Evolutionary conservation across 2,888 invertebrate genomes (phyloP), one percentile per base, ranked within the genome.

Genomic region (Drosophila pseudotakahashii): DNA sequence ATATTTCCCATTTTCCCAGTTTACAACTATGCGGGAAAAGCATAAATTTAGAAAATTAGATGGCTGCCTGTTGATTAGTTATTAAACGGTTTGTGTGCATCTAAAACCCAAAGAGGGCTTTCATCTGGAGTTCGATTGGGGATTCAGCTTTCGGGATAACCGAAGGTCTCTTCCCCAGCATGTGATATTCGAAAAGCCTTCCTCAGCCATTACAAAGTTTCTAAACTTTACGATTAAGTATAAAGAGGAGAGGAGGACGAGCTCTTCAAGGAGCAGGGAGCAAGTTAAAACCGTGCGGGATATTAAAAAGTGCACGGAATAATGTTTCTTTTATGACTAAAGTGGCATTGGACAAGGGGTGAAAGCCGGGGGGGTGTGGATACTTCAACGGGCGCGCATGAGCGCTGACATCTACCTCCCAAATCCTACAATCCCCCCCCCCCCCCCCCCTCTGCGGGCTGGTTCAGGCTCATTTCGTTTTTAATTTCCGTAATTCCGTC

Each of bases 401-500:
- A 85, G 79, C 80, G 58, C 60, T 73, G 64, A 30, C 39, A 48
- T 42, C 16, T 54, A 2, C 36, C 19, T n/a, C 23, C 11, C n/a
- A 7, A 9, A 5, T 26, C 26, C 26, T 26, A 7, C n/a, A n/a
- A n/a, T n/a, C n/a, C n/a, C n/a, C n/a, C n/a, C n/a, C n/a, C n/a
- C n/a, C n/a, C n/a, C n/a, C 11, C 13, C 11, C 2, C 16, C 42
- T 32, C 44, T 30, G 52, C 60, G 48, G 78, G 68, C 72, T 76
- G 78, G 82, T 78, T 89, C 81, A 82, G 89, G 84, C 89, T 88
- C 89, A 86, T 89, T 91, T 88, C 89, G 86, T 90, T 91, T 91
- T 90, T 91, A 91, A 91, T 91, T 91, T 91, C 91, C 91, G 91
- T 91, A 91, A 91, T 91, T 91, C 83, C 82, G 82, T 91, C 89